phyloP scores from a whole-genome alignment of 2,888 invertebrate species.

The Nineta flava region DNA sequence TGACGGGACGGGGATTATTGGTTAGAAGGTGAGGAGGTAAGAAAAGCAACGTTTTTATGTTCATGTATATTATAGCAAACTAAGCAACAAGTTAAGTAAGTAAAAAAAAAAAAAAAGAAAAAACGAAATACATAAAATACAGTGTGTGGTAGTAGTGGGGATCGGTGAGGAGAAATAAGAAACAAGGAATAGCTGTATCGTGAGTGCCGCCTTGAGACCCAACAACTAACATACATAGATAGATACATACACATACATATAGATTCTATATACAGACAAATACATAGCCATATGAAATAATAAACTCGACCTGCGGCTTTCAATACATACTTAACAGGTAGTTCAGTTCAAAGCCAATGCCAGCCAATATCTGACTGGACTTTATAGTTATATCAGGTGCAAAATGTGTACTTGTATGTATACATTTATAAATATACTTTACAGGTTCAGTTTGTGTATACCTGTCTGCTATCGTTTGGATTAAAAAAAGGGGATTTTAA shows the following conservation, averaged over 20 bases:
- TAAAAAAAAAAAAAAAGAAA: no score
- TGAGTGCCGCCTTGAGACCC: conserved; percentile 4
- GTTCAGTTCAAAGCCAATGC: conserved; percentile 1
- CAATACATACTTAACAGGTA: not conserved
- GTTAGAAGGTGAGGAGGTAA: no score
- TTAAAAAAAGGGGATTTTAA: no score
- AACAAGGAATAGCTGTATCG: conserved; percentile 5
- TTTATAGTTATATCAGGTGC: not conserved
- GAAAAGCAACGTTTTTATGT: no score
- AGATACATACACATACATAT: not conserved
- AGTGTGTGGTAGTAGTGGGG: no score
- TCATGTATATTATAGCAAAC: no score
- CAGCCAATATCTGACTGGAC: not conserved
- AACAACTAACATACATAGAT: not conserved
- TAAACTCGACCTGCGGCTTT: not conserved
- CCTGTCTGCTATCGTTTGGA: no score
- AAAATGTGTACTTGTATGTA: not conserved
- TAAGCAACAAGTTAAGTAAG: no score
- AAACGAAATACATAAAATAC: no score
- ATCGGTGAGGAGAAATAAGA: not conserved
- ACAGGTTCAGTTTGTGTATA: no score
- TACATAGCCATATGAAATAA: not conserved
- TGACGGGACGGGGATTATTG: no score
- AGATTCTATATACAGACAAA: not conserved
- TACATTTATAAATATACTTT: no score